A percentile compares a stretch with the other conserved stretches of the same genome.
Evolutionary conservation across 2,797 vertebrate genomes (phyloP).

Genomic region (Dromococcyx pavoninus): DNA sequence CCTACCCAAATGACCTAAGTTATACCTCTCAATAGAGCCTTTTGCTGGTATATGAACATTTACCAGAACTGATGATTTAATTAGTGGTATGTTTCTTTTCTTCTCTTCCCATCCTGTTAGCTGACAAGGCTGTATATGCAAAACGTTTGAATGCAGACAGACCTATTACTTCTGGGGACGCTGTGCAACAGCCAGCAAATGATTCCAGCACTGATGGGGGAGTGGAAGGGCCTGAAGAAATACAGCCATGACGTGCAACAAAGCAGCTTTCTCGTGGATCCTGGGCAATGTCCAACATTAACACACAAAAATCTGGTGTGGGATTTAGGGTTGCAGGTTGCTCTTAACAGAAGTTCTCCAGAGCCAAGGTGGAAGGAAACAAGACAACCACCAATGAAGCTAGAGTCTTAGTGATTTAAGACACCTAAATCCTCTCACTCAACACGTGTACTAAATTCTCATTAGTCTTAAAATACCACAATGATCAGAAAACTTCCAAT

Average conservation of each 20-base stretch:
- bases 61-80: not conserved
- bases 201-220: not conserved
- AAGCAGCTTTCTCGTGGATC: not conserved
- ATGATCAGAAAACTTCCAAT: not conserved
- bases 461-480: not conserved
- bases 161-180: not conserved
- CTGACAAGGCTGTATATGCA: not conserved
- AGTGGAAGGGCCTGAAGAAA: not conserved
- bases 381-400: not conserved
- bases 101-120: not conserved
- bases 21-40: not conserved
- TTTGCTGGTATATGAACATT: not conserved
- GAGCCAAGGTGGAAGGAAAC: not conserved
- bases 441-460: not conserved
- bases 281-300: slow-evolving; percentile 2
- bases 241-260: not conserved
- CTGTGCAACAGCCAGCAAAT: not conserved
- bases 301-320: not conserved
- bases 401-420: not conserved
- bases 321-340: not conserved
- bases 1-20: not conserved
- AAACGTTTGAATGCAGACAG: not conserved
- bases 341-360: not conserved
- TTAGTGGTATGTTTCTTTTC: not conserved
- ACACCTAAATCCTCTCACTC: not conserved